Conservation (phyloP, 1,140 invertebrate species). For the Anastrepha obliqua region DNA sequence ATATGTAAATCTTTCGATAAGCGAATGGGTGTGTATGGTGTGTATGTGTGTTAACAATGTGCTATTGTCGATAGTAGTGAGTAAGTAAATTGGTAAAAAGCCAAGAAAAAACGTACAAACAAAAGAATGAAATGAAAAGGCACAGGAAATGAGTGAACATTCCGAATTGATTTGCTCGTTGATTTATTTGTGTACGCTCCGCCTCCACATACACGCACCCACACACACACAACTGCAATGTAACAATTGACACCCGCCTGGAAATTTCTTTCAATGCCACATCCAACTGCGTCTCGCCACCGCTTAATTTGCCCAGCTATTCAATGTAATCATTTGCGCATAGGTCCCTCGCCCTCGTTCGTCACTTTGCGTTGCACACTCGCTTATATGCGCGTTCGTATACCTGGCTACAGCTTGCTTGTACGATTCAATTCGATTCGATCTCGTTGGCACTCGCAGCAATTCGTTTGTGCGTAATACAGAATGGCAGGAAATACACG, state of each 20-base stretch:
- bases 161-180: not conserved
- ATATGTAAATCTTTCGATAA: conserved; percentile 4
- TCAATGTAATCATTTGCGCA: not conserved
- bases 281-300: not conserved
- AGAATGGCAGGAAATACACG: conserved; percentile 46
- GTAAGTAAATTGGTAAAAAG: not conserved
- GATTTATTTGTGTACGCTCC: not conserved
- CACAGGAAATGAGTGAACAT: conserved; percentile 18
- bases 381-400: no score
- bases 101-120: not conserved
- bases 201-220: not conserved
- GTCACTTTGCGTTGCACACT: not conserved
- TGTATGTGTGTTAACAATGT: not conserved
- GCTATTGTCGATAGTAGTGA: not conserved
- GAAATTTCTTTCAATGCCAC: not conserved
- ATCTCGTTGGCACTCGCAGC: not conserved
- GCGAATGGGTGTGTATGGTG: not conserved
- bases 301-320: not conserved
- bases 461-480: conserved; percentile 23
- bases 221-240: not conserved
- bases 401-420: no score
- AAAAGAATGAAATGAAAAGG: not conserved
- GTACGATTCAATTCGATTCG: conserved; percentile 4
- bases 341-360: not conserved
- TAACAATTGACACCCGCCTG: not conserved